Conservation (phyloP, 2,888 invertebrate genomes). For the Diarsia brunnea region DNA sequence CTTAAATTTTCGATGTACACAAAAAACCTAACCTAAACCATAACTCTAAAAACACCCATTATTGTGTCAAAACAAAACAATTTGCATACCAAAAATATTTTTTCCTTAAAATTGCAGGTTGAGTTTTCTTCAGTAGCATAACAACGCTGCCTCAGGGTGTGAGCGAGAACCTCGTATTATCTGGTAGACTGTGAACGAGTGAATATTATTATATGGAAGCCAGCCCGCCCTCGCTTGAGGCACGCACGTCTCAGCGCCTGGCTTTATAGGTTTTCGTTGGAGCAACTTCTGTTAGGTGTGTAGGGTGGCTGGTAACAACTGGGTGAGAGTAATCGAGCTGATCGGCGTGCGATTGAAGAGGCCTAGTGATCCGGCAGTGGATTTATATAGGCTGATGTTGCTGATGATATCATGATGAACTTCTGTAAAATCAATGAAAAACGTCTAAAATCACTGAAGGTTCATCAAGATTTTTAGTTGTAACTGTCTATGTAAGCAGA, state of each 20-base stretch:
- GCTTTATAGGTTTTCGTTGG: constrained; percentile 23
- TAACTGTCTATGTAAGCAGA: too few relatives aligned
- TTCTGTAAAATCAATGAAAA: too few relatives aligned
- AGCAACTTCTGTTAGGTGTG: too few relatives aligned
- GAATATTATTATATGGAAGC: constrained; percentile 64
- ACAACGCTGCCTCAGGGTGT: constrained; percentile 44
- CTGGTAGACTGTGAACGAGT: constrained; percentile 33
- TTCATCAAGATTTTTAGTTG: too few relatives aligned
- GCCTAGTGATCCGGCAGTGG: too few relatives aligned
- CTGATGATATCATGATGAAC: too few relatives aligned
- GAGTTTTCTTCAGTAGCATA: constrained; percentile 59
- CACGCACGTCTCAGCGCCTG: constrained; percentile 72
- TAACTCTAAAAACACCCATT: constrained; percentile 46
- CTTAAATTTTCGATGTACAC: neutral
- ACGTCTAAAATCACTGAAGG: too few relatives aligned
- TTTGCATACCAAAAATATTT: constrained; percentile 34
- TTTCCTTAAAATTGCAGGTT: constrained; percentile 41
- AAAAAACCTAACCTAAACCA: constrained; percentile 11
- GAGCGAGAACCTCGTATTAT: constrained; percentile 30
- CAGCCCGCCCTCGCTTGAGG: constrained; percentile 71
- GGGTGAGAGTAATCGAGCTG: too few relatives aligned
- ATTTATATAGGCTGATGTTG: too few relatives aligned
- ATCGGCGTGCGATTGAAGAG: too few relatives aligned
- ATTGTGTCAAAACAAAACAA: constrained; percentile 41
- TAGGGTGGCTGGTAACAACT: too few relatives aligned